Evolutionary conservation across 2,888 invertebrate species (phyloP).

Genomic region (Hipparchia semele): DNA sequence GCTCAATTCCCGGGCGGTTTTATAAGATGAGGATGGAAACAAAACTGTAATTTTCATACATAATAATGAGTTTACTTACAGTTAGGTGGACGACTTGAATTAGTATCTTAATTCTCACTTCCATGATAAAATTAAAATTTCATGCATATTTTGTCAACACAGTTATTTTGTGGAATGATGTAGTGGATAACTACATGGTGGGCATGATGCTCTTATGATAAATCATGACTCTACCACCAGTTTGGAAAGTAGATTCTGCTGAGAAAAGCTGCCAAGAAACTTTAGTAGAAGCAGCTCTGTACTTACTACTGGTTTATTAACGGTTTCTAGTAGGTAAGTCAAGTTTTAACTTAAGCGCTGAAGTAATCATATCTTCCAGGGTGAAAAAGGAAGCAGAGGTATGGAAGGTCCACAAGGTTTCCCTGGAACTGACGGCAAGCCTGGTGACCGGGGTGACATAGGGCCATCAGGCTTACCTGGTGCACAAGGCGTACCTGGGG

Average conservation of each 20-base stretch:
- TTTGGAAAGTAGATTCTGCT: too few species aligned
- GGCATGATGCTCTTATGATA: too few species aligned
- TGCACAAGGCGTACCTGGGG: conserved; percentile 86
- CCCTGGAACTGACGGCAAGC: conserved; percentile 85
- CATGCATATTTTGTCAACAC: too few species aligned
- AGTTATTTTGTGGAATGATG: too few species aligned
- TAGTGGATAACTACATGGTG: too few species aligned
- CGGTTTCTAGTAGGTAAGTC: too few species aligned
- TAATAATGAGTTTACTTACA: conserved; percentile 33
- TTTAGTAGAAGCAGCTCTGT: too few species aligned
- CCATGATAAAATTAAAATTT: not conserved
- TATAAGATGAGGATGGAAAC: conserved; percentile 34
- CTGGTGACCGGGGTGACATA: conserved; percentile 87
- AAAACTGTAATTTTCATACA: conserved; percentile 36
- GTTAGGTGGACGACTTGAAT: conserved; percentile 17
- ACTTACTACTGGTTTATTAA: too few species aligned
- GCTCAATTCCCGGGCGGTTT: conserved; percentile 34
- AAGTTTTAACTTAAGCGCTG: too few species aligned
- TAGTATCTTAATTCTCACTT: conserved; percentile 25
- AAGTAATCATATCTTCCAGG: conserved; percentile 53
- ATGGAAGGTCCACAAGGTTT: conserved; percentile 86
- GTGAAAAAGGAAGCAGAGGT: conserved; percentile 86
- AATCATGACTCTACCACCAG: too few species aligned
- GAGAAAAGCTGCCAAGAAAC: too few species aligned
- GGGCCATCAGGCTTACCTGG: conserved; percentile 88